Percentiles rank a stretch among this genome's conserved stretches.
phyloP scores from a whole-genome alignment of 1,140 invertebrate species.

The Lanistes nyassanus region DNA sequence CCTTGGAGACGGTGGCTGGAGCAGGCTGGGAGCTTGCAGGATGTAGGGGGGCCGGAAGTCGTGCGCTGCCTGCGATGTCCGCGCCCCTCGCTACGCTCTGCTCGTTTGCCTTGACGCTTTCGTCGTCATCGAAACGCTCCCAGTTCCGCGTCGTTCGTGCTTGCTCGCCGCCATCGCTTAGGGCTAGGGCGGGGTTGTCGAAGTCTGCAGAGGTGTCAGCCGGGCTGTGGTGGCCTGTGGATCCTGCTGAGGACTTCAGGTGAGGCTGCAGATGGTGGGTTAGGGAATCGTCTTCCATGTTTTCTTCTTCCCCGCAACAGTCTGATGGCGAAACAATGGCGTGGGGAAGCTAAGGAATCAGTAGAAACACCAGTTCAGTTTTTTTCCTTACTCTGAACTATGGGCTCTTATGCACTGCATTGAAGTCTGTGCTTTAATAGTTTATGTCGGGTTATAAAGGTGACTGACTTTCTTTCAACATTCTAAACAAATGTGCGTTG shows the following conservation, averaged over 20 bases:
- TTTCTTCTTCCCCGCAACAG: not conserved
- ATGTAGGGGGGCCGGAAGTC: not conserved
- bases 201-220: not conserved
- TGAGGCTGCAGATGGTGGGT: not conserved
- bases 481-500: too few relatives aligned
- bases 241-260: not conserved
- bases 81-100: not conserved
- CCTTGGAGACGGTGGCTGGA: not conserved
- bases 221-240: not conserved
- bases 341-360: not conserved
- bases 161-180: not conserved
- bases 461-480: too few relatives aligned
- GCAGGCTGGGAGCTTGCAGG: too few relatives aligned
- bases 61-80: not conserved
- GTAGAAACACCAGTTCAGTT: too few relatives aligned
- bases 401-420: too few relatives aligned
- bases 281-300: not conserved
- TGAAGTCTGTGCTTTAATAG: too few relatives aligned
- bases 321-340: not conserved
- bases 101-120: not conserved
- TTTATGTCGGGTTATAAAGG: too few relatives aligned
- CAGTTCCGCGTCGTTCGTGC: not conserved
- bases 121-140: slow-evolving; percentile 14
- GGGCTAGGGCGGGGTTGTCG: not conserved
- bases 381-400: too few relatives aligned